Base-by-base conservation (phyloP, 92 coral and sea anemone species). In the Phenganax stokvisi region DNA sequence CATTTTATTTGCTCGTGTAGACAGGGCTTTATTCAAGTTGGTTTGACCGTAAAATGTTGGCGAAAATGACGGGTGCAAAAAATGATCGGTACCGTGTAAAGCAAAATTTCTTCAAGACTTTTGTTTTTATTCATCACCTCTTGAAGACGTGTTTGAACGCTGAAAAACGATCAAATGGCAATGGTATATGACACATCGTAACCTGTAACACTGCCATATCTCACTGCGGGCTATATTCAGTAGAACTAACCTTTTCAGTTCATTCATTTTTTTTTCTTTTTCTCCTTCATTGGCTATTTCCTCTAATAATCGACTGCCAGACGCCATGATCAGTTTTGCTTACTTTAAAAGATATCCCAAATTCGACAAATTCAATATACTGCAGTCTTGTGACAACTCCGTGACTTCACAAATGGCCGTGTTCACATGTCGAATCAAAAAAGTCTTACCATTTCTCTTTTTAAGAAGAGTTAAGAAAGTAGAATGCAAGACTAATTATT, bases 31-130 rank as follows among this genome's bases (percentile, higher is more conserved):
- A 37, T 37, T 37, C 47, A 37, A 37, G 5, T 37, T 37, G 47
- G 47, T 37, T 37, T 37, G 2, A 5, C 47, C 47, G 3, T 37
- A 37, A 37, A 37, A 37, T 37, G 47, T 37, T 37, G 47, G 47
- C 47, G 47, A 37, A 37, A 37, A 37, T 37, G 47, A 37, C 47
- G 3, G 5, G 13, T 16, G 8, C 53, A 12, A 25, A 29, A 15
- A 12, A 28, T 15, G 8, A 29, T 57, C n/a, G 28, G 81, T 64
- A 89, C 98, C 88, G 89, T 56, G 59, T 89, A 85, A 47, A 93
- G 88, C 77, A 93, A 76, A 77, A 82, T 88, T 54, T 85, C 91
- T 79, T 93, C 97, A 30, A 93, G 91, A 69, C 91, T 92, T 82
- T 93, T 93, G 61, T 87, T 93, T 75, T 89, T 89, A 72, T 83